Percentiles rank a stretch among this genome's conserved stretches.
phyloP scores from a whole-genome alignment of 2,113 vertebrate genomes.

The Desmodus rotundus region DNA sequence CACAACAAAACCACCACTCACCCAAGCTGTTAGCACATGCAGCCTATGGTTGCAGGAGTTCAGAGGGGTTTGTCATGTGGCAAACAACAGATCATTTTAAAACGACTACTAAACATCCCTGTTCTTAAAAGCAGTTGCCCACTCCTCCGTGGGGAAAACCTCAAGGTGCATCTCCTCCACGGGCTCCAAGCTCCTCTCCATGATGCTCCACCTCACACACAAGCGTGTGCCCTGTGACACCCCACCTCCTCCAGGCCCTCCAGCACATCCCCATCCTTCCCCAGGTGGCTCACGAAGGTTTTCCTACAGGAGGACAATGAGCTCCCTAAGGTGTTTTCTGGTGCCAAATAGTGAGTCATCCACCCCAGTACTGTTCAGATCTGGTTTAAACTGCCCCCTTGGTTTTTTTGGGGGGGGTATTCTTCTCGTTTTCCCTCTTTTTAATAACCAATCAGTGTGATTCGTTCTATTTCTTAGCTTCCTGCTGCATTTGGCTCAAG shows the following conservation, averaged over 20 bases:
- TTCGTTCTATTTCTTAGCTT: constrained; percentile 33
- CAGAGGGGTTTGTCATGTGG: not conserved
- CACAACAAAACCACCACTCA: not conserved
- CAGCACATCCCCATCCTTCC: not conserved
- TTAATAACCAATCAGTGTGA: constrained; percentile 30
- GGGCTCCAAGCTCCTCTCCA: not conserved
- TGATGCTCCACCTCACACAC: not conserved
- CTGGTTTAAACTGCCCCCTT: constrained; percentile 15
- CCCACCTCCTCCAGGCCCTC: not conserved
- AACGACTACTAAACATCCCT: not conserved
- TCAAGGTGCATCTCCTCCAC: not conserved
- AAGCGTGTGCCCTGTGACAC: not conserved
- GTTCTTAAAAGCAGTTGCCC: not conserved
- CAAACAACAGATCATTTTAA: not conserved
- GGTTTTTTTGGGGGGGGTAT: not conserved
- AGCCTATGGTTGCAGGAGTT: not conserved
- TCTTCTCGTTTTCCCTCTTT: not conserved
- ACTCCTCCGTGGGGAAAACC: not conserved
- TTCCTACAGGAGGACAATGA: not conserved
- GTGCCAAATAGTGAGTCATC: not conserved
- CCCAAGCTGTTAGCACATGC: not conserved
- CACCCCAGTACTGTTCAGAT: not conserved
- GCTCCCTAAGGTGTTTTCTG: not conserved
- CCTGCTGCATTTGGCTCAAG: constrained; percentile 30
- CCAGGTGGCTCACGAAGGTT: not conserved